These are phyloP conservation scores for Tryphoninae sp. DNA, from an alignment of 2,888 invertebrate genomes.

Conservation along the genomic window DNA sequence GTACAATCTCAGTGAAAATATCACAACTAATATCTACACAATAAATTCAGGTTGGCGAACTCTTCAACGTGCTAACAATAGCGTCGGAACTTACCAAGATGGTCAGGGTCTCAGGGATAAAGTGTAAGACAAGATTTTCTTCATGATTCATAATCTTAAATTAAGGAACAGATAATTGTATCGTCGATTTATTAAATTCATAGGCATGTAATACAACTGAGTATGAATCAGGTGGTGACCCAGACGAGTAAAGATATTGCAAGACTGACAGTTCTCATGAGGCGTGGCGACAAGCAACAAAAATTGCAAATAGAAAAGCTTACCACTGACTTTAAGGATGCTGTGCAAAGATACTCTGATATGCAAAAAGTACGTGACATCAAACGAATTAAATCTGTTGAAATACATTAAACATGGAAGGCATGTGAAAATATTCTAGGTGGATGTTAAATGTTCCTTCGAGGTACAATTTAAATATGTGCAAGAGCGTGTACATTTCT, in stretches of 20 bases:
- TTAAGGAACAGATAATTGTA: constrained; percentile 10
- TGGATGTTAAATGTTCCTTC: constrained; percentile 20
- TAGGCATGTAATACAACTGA: constrained; percentile 89
- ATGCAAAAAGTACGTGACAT: constrained; percentile 88
- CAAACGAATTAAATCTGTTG: constrained; percentile 36
- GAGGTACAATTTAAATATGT: constrained; percentile 23
- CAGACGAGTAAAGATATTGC: constrained; percentile 89
- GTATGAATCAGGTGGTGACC: constrained; percentile 88
- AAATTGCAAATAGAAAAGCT: constrained; percentile 92
- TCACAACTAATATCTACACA: constrained; percentile 90
- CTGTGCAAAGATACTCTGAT: constrained; percentile 89
- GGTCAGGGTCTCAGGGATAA: constrained; percentile 86
- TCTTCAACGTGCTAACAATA: constrained; percentile 88
- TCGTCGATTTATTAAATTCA: constrained; percentile 63
- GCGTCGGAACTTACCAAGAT: constrained; percentile 89
- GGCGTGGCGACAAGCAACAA: constrained; percentile 89
- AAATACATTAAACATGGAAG: constrained; percentile 34
- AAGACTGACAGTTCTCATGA: constrained; percentile 87
- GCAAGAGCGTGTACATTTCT: not conserved
- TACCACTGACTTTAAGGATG: constrained; percentile 91
- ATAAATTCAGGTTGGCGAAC: constrained; percentile 89
- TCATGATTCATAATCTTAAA: not conserved
- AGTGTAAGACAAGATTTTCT: constrained; percentile 82
- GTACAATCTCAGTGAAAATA: constrained; percentile 90
- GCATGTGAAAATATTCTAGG: constrained; percentile 30